phyloP scores from a whole-genome alignment of 2,888 invertebrate species.

The Oasisia sp. region DNA sequence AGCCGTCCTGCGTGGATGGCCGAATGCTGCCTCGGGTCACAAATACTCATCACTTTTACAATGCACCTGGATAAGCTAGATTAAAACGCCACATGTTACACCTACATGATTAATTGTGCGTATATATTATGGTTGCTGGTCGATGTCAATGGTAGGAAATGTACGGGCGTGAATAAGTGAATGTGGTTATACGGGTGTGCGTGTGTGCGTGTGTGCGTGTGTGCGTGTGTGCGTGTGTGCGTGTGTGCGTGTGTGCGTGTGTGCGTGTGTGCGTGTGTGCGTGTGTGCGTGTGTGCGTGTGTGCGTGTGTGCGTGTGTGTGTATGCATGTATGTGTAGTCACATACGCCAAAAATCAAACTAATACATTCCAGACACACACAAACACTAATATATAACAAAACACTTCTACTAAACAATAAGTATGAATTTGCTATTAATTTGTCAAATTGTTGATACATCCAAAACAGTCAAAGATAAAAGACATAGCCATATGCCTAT shows the following conservation, averaged over 20 bases:
- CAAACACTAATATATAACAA: too few species aligned
- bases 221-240: background rate
- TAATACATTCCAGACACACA: too few species aligned
- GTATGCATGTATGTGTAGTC: background rate
- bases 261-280: background rate
- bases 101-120: background rate
- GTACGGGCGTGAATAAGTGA: background rate
- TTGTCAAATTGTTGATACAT: too few species aligned
- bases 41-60: background rate
- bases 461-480: too few species aligned
- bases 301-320: background rate
- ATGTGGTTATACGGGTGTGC: background rate
- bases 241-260: background rate
- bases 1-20: background rate
- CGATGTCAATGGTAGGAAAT: background rate
- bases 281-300: background rate
- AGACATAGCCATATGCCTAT: too few species aligned
- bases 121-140: background rate
- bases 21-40: background rate
- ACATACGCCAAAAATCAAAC: too few species aligned
- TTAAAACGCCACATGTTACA: background rate
- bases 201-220: background rate
- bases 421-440: too few species aligned
- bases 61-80: background rate
- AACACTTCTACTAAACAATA: too few species aligned